Conservation (phyloP, 2,797 vertebrate genomes). For the Galagoides demidoff region DNA sequence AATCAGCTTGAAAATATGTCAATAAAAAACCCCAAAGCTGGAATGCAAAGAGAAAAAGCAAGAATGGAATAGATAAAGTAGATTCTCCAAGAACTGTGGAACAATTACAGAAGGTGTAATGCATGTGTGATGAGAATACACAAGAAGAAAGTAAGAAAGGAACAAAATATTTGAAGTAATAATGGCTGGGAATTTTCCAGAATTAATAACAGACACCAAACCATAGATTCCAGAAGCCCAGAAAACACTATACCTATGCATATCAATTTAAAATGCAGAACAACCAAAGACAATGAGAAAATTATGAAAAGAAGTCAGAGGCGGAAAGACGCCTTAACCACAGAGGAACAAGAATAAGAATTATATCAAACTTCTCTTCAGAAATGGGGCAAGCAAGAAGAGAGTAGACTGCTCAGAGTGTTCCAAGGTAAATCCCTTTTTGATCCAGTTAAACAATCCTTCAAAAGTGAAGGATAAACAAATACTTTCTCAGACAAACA, state of each 20-base stretch:
- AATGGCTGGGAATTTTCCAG: neutral
- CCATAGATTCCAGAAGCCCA: neutral
- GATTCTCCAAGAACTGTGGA: neutral
- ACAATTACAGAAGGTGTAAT: neutral
- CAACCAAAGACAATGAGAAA: neutral
- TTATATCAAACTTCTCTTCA: neutral
- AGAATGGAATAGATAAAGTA: neutral
- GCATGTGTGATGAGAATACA: neutral
- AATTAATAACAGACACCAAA: conserved; percentile 14
- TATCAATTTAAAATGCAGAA: conserved; percentile 1
- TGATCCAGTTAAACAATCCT: neutral
- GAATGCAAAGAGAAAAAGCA: neutral
- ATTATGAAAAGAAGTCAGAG: conserved; percentile 9
- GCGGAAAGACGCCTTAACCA: neutral
- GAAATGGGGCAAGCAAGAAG: neutral
- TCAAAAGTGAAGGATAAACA: neutral
- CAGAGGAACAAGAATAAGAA: neutral
- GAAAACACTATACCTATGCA: neutral
- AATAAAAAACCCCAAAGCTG: neutral
- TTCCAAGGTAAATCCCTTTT: neutral
- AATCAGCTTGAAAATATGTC: neutral
- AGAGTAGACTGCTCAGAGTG: neutral
- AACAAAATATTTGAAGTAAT: neutral
- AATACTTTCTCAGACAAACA: neutral
- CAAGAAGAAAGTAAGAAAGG: neutral